Percentiles rank a stretch among this genome's conserved stretches.
Evolutionary conservation across 2,888 invertebrate genomes (phyloP).

Genomic region (Helobdella robusta): DNA sequence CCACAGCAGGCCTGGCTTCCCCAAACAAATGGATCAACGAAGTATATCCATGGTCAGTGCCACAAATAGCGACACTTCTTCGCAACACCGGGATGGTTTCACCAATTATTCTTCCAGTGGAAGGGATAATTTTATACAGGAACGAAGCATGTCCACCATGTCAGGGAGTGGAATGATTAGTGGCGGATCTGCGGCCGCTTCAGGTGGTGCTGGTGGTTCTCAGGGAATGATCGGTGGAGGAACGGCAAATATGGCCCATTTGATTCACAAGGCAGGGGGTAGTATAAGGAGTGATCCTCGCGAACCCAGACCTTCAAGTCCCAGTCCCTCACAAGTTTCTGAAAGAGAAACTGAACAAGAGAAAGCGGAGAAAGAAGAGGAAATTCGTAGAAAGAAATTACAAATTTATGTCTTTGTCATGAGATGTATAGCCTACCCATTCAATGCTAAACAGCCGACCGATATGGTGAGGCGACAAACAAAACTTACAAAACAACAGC

Average conservation of each 20-base stretch:
- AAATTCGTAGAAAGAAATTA: constrained; percentile 82
- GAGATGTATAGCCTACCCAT: constrained; percentile 92
- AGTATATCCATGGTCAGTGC: constrained; percentile 43
- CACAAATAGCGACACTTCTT: background rate
- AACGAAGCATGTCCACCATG: background rate
- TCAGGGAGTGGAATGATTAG: background rate
- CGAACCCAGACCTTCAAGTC: constrained; percentile 68
- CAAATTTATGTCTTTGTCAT: constrained; percentile 97
- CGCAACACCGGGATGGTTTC: background rate
- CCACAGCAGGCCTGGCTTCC: constrained; percentile 34
- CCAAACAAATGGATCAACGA: constrained; percentile 46
- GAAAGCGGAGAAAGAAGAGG: constrained; percentile 88
- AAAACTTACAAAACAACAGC: constrained; percentile 85
- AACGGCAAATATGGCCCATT: constrained; percentile 4
- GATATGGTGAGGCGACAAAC: constrained; percentile 92
- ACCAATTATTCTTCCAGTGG: background rate
- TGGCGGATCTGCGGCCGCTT: constrained; percentile 1
- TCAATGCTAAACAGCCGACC: constrained; percentile 96
- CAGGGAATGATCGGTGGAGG: constrained; percentile 16
- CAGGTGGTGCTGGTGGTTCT: constrained; percentile 4
- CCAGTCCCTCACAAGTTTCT: constrained; percentile 80
- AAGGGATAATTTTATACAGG: background rate
- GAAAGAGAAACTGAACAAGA: constrained; percentile 59
- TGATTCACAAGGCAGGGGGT: constrained; percentile 14
- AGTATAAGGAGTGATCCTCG: constrained; percentile 11